Evolutionary conservation across 2,113 vertebrate genomes (phyloP).

Genomic region (Syrrhaptes paradoxus): DNA sequence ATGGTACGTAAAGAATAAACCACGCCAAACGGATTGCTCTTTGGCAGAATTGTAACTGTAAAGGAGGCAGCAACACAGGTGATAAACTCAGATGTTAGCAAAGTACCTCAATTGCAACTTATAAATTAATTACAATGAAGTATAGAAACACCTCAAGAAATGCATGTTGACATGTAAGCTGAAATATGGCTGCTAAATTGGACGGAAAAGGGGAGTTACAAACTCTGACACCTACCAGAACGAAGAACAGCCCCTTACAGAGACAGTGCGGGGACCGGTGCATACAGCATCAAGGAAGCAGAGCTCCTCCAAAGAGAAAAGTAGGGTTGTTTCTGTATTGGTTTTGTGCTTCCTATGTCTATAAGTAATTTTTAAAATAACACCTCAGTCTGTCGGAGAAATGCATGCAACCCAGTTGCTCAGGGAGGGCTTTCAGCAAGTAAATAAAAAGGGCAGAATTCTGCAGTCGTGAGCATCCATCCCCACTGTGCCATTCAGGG

Average conservation of each 20-base stretch:
- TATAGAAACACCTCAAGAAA: not conserved
- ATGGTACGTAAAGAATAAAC: not conserved
- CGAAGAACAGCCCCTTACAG: not conserved
- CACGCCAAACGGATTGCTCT: not conserved
- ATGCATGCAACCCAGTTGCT: not conserved
- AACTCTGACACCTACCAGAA: not conserved
- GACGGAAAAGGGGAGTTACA: not conserved
- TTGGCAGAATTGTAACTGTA: not conserved
- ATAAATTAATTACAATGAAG: not conserved
- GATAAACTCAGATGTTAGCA: not conserved
- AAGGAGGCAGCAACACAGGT: not conserved
- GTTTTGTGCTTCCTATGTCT: not conserved
- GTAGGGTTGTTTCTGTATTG: not conserved
- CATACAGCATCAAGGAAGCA: not conserved
- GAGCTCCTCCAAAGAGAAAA: not conserved
- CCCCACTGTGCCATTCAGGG: too few species aligned
- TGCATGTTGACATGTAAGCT: not conserved
- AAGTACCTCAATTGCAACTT: not conserved
- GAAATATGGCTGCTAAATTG: not conserved
- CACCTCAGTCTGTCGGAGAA: not conserved
- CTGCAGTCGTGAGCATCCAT: not conserved
- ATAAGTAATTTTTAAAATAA: not conserved
- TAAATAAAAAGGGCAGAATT: not conserved
- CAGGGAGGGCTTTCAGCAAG: not conserved
- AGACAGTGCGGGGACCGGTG: fast-evolving